These are phyloP conservation scores for Pemphigus obesinymphae DNA, from an alignment of 1,140 invertebrate genomes.

Conservation along the genomic window DNA sequence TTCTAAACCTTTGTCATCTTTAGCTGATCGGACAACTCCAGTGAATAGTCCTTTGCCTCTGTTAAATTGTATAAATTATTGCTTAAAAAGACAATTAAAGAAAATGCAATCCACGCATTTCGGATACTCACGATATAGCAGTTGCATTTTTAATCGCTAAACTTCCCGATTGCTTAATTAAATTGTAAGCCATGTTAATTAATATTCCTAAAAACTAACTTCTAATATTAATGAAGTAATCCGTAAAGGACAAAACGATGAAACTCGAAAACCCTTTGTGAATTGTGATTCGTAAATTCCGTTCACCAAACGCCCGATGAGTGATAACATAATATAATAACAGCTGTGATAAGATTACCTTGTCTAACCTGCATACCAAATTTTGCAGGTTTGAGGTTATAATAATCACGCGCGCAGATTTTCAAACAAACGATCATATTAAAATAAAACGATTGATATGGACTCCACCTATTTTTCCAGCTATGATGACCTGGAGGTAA, in stretches of 20 bases:
- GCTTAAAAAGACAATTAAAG: no score
- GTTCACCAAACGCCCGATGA: not conserved
- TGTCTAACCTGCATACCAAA: not conserved
- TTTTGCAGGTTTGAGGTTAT: constrained; percentile 1
- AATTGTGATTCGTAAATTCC: not conserved
- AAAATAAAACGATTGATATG: not conserved
- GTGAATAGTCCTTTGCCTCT: not conserved
- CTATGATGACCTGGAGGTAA: constrained; percentile 14
- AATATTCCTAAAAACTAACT: not conserved
- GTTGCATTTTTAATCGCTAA: not conserved
- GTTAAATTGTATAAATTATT: not conserved
- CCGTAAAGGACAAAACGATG: no score
- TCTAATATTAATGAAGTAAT: not conserved
- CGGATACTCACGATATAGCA: not conserved
- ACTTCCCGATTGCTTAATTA: not conserved
- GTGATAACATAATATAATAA: not conserved
- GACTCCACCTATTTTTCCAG: not conserved
- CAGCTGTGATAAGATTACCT: not conserved
- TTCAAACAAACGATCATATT: not conserved
- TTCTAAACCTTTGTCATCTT: not conserved
- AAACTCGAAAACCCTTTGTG: no score
- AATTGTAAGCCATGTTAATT: not conserved
- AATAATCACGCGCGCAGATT: not conserved
- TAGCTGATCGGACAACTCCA: not conserved
- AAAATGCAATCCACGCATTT: no score